These are phyloP conservation scores for Deilephila elpenor DNA, from an alignment of 2,888 invertebrate species.

Conservation along the genomic window DNA sequence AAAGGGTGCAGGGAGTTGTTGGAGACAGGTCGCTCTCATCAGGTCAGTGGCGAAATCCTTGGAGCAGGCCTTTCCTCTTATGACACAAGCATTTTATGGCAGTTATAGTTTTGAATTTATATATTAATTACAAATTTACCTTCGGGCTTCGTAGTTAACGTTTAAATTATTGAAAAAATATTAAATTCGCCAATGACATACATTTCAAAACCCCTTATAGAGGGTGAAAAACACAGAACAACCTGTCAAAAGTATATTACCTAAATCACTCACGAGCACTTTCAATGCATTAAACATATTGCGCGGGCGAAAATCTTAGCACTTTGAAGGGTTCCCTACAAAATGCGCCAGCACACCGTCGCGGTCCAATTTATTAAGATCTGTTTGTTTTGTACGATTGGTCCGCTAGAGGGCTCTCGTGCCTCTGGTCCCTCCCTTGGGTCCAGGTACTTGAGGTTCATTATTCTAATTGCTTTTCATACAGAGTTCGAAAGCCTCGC, in stretches of 20 bases:
- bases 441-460: constrained; percentile 69
- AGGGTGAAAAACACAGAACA: constrained; percentile 12
- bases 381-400: constrained; percentile 14
- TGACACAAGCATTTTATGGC: too few species aligned
- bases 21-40: neutral
- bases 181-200: constrained; percentile 30
- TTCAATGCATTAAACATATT: constrained; percentile 75
- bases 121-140: too few species aligned
- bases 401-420: neutral
- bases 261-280: constrained; percentile 34
- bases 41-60: too few species aligned
- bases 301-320: constrained; percentile 63
- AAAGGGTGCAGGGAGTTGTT: neutral
- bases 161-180: too few species aligned
- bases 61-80: too few species aligned
- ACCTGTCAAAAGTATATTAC: constrained; percentile 25
- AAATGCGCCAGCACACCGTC: constrained; percentile 38
- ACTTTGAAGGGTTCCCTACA: constrained; percentile 48
- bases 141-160: too few species aligned
- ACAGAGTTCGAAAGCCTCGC: constrained; percentile 70
- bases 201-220: too few species aligned
- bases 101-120: too few species aligned
- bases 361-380: constrained; percentile 5
- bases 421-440: constrained; percentile 9
- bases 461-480: constrained; percentile 76